A percentile compares a stretch with the other conserved stretches of the same genome.
Conservation (phyloP, 2,888 invertebrate species). For the Pachydiplax longipennis region DNA sequence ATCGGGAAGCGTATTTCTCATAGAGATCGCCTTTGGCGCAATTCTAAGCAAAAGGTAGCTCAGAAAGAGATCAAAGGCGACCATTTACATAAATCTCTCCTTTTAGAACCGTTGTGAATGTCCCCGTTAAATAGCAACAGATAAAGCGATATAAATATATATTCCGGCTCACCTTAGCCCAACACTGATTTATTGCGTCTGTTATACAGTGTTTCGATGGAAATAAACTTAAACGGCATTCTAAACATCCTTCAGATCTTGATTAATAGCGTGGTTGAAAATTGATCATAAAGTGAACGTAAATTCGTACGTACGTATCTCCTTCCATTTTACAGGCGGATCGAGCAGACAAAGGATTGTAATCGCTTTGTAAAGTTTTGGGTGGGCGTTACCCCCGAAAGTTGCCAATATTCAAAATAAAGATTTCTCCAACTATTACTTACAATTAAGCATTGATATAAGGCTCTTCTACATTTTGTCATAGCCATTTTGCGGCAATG, state of each 20-base stretch:
- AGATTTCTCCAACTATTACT: no score
- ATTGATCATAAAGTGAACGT: background rate
- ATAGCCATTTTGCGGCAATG: no score
- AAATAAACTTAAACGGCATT: background rate
- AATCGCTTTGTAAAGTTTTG: background rate
- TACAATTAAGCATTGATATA: no score
- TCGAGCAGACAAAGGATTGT: background rate
- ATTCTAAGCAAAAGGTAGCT: background rate
- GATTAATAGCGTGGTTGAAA: background rate
- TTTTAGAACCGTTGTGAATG: background rate
- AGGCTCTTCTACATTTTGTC: no score
- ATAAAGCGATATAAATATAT: background rate
- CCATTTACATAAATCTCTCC: background rate
- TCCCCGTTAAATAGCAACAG: background rate
- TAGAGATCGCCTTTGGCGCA: background rate
- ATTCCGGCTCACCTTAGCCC: background rate
- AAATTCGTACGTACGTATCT: background rate
- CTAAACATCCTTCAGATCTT: background rate
- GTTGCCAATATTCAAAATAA: no score
- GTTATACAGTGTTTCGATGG: background rate
- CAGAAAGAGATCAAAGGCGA: background rate
- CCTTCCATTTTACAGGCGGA: background rate
- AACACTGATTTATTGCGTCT: background rate
- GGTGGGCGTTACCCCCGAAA: no score
- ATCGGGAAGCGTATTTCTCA: background rate